Conservation (phyloP, 2,797 vertebrate species). For the Mormyrops attenuatus region DNA sequence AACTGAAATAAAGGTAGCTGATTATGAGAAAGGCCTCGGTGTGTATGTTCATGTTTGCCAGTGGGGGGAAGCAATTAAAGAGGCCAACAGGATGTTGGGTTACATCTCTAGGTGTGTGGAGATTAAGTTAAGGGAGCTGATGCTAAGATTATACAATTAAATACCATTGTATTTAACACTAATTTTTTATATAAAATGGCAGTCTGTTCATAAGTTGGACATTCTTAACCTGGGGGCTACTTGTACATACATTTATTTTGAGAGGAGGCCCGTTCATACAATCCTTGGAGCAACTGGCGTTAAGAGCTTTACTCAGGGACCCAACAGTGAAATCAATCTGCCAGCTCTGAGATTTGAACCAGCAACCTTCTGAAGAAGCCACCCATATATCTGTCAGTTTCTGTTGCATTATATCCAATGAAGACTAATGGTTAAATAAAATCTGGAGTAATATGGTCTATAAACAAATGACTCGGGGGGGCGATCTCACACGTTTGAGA, state of each 20-base stretch:
- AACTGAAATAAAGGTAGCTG: background rate
- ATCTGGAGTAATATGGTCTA: background rate
- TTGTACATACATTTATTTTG: background rate
- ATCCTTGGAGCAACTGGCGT: background rate
- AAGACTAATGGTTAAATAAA: background rate
- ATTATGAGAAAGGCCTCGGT: background rate
- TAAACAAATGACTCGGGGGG: background rate
- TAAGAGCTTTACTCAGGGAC: background rate
- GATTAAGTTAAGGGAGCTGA: background rate
- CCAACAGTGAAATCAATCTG: background rate
- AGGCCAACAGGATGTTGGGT: background rate
- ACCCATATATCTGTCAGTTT: background rate
- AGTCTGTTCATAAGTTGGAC: background rate
- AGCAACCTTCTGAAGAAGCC: background rate
- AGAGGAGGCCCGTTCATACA: background rate
- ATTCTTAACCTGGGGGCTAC: too few relatives aligned
- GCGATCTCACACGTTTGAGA: background rate
- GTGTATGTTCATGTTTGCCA: background rate
- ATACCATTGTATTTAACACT: background rate
- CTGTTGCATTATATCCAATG: background rate
- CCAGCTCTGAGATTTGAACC: background rate
- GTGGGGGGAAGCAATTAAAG: background rate
- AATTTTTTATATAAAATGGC: background rate
- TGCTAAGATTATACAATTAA: background rate
- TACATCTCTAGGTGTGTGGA: background rate